Evolutionary conservation across 2,888 invertebrate species (phyloP).

Genomic region (Choreutis nemorana): DNA sequence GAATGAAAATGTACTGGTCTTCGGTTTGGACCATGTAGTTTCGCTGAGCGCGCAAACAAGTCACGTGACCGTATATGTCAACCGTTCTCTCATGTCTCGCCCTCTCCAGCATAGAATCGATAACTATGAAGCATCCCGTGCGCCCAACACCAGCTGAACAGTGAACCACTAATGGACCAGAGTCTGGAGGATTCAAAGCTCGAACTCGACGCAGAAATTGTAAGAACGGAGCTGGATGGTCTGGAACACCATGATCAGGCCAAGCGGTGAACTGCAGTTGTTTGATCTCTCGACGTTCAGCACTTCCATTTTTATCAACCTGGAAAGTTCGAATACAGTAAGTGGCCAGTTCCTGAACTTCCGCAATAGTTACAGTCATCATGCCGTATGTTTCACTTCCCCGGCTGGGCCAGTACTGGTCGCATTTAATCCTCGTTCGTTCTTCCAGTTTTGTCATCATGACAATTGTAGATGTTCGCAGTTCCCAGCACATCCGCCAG

Average conservation of each 20-base stretch:
- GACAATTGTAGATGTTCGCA: conserved; percentile 92
- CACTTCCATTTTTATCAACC: conserved; percentile 79
- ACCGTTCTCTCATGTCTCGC: conserved; percentile 97
- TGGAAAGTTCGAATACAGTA: conserved; percentile 98
- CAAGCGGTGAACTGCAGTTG: conserved; percentile 99
- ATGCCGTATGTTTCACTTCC: conserved; percentile 95
- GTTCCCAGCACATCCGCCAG: conserved; percentile 99
- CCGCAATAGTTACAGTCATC: conserved; percentile 93
- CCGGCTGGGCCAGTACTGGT: conserved; percentile 97
- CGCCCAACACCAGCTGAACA: conserved; percentile 93
- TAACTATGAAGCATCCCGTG: conserved; percentile 97
- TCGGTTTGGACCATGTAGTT: conserved; percentile 99
- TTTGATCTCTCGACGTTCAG: conserved; percentile 92
- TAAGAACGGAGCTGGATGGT: conserved; percentile 97
- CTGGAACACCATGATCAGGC: conserved; percentile 99
- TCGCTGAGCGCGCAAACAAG: conserved; percentile 94
- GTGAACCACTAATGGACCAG: conserved; percentile 95
- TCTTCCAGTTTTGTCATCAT: conserved; percentile 99
- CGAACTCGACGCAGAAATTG: conserved; percentile 95
- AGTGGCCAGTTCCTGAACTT: conserved; percentile 96
- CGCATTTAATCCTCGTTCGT: conserved; percentile 94
- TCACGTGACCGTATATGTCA: conserved; percentile 99
- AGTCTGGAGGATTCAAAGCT: conserved; percentile 87
- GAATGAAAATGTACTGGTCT: conserved; percentile 99
- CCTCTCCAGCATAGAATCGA: conserved; percentile 98